Percentiles rank a stretch among this genome's conserved stretches.
These are phyloP conservation scores for Pimephales promelas DNA, from an alignment of 2,113 vertebrate genomes.

Conservation along the genomic window DNA sequence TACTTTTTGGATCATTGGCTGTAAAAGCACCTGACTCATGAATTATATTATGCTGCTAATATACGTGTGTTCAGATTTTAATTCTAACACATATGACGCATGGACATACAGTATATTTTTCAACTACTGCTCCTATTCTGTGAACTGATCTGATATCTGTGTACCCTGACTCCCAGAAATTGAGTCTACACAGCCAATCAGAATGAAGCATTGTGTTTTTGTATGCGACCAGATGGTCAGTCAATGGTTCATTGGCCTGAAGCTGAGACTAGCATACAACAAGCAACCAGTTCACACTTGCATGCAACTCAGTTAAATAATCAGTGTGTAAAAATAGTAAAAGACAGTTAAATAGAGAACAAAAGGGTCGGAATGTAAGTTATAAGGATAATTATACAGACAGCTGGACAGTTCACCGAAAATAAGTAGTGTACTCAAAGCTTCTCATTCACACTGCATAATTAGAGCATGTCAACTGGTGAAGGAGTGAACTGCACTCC, in stretches of 20 bases:
- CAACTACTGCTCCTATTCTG: neutral
- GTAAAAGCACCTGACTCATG: neutral
- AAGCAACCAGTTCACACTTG: neutral
- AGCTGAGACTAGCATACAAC: neutral
- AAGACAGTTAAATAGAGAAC: neutral
- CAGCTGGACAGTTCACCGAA: constrained; percentile 13
- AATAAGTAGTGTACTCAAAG: constrained; percentile 40
- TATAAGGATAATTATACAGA: neutral
- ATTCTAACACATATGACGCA: neutral
- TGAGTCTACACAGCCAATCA: neutral
- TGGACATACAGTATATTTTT: neutral
- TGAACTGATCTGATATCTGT: neutral
- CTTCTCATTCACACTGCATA: constrained; percentile 40
- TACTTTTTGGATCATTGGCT: neutral
- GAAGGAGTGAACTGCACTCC: constrained; percentile 20
- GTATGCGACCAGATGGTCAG: neutral
- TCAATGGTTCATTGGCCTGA: constrained; percentile 11
- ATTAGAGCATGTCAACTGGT: constrained; percentile 39
- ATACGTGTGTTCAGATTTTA: neutral
- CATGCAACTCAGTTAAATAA: neutral
- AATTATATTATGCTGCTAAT: neutral
- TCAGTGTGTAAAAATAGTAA: constrained; percentile 16
- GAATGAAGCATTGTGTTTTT: neutral
- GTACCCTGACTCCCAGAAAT: too few relatives aligned
- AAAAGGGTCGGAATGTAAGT: constrained; percentile 1